Conservation (phyloP, 2,888 invertebrate species). For the Eupithecia tripunctaria region DNA sequence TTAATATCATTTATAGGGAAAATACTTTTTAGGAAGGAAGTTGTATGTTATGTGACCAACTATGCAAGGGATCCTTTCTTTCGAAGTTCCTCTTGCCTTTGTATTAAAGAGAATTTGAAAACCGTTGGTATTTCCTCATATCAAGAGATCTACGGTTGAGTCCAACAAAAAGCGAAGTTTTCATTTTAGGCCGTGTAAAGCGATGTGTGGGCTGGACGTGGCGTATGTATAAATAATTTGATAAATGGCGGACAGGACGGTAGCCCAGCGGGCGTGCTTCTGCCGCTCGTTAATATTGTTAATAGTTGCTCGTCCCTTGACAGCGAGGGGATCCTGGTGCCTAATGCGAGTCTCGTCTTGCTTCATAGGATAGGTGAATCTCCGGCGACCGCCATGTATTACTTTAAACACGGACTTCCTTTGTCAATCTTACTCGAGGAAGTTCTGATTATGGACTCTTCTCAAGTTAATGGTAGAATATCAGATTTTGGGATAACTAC, state of each 20-base stretch:
- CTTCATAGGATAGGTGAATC: constrained; percentile 32
- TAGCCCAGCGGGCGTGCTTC: constrained; percentile 69
- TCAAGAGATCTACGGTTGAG: constrained; percentile 36
- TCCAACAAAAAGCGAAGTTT: constrained; percentile 43
- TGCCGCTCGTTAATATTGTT: constrained; percentile 63
- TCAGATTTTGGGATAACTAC: not conserved
- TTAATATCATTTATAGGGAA: not conserved
- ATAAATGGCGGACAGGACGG: constrained; percentile 68
- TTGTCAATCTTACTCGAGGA: constrained; percentile 25
- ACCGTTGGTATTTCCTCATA: constrained; percentile 14
- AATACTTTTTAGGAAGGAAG: not conserved
- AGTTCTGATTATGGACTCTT: constrained; percentile 27
- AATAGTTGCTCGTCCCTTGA: constrained; percentile 56
- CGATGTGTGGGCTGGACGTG: constrained; percentile 60
- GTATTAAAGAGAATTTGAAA: not conserved
- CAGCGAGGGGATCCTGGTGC: constrained; percentile 43
- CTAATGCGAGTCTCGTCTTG: constrained; percentile 31
- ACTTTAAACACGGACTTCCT: constrained; percentile 32
- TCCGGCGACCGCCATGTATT: constrained; percentile 20
- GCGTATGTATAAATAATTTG: constrained; percentile 73
- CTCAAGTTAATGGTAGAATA: not conserved
- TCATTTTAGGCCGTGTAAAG: constrained; percentile 53
- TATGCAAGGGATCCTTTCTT: not conserved
- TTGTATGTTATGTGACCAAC: not conserved
- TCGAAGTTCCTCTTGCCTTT: not conserved